Evolutionary conservation across 2,797 vertebrate species (phyloP).

Genomic region (Sebastes kiyomatsui): DNA sequence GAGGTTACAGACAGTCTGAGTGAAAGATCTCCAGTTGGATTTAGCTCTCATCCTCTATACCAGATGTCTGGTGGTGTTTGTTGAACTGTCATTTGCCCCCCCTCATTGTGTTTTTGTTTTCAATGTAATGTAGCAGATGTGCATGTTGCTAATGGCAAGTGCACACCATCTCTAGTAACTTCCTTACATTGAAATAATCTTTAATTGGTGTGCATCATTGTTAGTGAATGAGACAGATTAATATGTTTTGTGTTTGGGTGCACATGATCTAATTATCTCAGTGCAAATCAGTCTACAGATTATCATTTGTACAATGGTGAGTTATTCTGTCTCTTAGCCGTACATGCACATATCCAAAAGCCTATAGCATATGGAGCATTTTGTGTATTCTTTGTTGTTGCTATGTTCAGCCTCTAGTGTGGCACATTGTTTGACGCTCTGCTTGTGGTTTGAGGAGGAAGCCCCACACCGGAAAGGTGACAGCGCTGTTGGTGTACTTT

Average conservation of each 20-base stretch:
- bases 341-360: not conserved
- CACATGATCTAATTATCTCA: not conserved
- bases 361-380: not conserved
- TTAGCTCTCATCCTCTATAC: constrained; percentile 31
- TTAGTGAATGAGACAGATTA: not conserved
- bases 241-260: not conserved
- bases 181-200: not conserved
- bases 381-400: not conserved
- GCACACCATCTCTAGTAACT: not conserved
- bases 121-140: constrained; percentile 19
- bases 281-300: not conserved
- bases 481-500: not conserved
- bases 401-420: not conserved
- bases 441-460: constrained; percentile 15
- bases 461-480: constrained; percentile 10
- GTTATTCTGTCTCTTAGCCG: not conserved
- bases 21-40: constrained; percentile 50
- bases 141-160: not conserved
- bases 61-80: constrained; percentile 56
- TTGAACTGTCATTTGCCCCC: not conserved
- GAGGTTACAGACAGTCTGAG: constrained; percentile 53
- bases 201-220: not conserved
- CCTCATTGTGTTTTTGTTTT: constrained; percentile 35
- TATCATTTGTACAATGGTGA: not conserved
- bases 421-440: not conserved